Percentiles rank a stretch among this genome's conserved stretches.
Evolutionary conservation across 2,113 vertebrate species (phyloP).

Genomic region (Clarias magur): DNA sequence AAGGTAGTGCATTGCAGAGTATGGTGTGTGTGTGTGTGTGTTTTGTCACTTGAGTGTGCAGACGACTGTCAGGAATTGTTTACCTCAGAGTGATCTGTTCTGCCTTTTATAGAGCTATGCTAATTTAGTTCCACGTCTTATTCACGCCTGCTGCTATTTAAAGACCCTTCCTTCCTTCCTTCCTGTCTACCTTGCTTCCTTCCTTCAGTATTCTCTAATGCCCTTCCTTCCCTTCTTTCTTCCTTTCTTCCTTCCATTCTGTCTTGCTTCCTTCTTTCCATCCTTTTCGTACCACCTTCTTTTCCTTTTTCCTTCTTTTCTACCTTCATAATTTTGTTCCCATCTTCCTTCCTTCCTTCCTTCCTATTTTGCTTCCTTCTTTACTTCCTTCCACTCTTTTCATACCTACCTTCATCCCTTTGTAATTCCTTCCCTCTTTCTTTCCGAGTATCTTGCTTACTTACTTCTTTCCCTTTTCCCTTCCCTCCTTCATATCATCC

Average conservation of each 20-base stretch:
- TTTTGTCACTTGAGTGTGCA: slow-evolving; percentile 7
- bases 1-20: slow-evolving; percentile 75
- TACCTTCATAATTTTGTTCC: not conserved
- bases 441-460: no score
- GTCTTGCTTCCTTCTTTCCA: not conserved
- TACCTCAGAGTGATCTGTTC: not conserved
- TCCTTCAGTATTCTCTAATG: not conserved
- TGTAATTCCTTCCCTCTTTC: not conserved
- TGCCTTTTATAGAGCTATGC: slow-evolving; percentile 37
- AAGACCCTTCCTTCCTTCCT: not conserved
- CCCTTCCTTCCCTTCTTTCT: not conserved
- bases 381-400: not conserved
- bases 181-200: not conserved
- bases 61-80: not conserved
- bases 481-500: not conserved
- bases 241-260: not conserved
- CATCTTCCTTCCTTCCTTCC: not conserved
- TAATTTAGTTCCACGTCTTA: slow-evolving; percentile 25
- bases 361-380: not conserved
- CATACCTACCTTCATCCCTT: not conserved
- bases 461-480: not conserved
- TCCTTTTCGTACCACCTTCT: not conserved
- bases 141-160: not conserved
- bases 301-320: no score
- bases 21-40: slow-evolving; percentile 38